Evolutionary conservation across 1,140 invertebrate species (phyloP), one percentile per base, ranked within the genome.

Genomic region (Diplogasteroides magnus): DNA sequence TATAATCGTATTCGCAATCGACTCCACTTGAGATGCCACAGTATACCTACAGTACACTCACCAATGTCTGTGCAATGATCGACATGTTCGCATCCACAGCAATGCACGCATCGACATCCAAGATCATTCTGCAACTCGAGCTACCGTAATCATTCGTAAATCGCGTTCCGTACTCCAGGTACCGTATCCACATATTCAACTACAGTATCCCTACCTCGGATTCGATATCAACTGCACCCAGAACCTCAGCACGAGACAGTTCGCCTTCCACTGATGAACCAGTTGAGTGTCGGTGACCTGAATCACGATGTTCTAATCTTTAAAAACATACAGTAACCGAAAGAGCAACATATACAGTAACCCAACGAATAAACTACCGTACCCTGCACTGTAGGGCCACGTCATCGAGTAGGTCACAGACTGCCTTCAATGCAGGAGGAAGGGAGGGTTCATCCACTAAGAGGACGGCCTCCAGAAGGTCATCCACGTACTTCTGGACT

Each of bases 191-290:
- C 84, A 81, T 92, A 94, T 15, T 91, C 91, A 84, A 95, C 93
- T 19, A 95, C 89, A 6, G 91, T 92, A 15, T 89, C 87, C 92
- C 83, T 94, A 94, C 84, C 96, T 91, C 6, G 94, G 93, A 87
- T 95, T 95, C 84, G 95, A 96, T 67, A 96, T 93, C 76, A 96
- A 91, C 85, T 95, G 95, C 19, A 95, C 91, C 94, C 94, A 97
- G 86, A 96, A 95, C 76, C 93, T 87, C 61, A 96, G 86, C 55
- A 93, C 76, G 66, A 81, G 86, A 84, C 87, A 88, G 77, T 96
- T 96, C 0, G 91, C 94, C 86, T 97, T 97, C 94, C 93, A 96
- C 1, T 93, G 91, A 83, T 96, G 92, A 0, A 94, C 88, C 55
- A 95, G 91, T 85, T 95, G 92, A 0, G 91, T 89, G 82, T 92